A percentile compares a stretch with the other conserved stretches of the same genome.
These are phyloP conservation scores for Hyposoter dolosus DNA, from an alignment of 2,888 invertebrate species.

Conservation along the genomic window DNA sequence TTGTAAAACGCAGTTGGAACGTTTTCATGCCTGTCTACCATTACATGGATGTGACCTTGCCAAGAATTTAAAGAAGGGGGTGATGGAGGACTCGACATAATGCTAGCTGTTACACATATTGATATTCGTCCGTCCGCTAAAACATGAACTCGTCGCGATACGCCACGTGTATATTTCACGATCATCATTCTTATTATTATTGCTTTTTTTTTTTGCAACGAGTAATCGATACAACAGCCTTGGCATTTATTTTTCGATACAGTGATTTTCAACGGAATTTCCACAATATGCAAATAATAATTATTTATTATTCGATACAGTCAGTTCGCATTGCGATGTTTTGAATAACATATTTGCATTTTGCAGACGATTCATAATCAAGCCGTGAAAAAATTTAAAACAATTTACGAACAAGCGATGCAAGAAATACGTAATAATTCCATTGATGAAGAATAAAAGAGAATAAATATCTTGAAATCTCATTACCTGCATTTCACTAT, in stretches of 20 bases:
- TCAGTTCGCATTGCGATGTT: background rate
- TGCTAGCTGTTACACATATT: slow-evolving; percentile 64
- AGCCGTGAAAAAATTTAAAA: background rate
- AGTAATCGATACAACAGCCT: slow-evolving; percentile 62
- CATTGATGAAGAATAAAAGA: background rate
- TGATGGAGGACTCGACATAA: slow-evolving; percentile 72
- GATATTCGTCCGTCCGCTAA: slow-evolving; percentile 64
- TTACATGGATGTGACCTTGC: slow-evolving; percentile 83
- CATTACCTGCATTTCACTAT: slow-evolving; percentile 81
- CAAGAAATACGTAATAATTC: background rate
- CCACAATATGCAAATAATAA: background rate
- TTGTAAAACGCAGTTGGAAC: slow-evolving; percentile 76
- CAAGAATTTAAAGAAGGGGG: slow-evolving; percentile 77
- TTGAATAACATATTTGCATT: background rate
- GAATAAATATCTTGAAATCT: slow-evolving; percentile 47
- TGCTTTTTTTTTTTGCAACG: slow-evolving; percentile 39
- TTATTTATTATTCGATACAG: background rate
- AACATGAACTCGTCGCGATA: slow-evolving; percentile 62
- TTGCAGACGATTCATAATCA: background rate
- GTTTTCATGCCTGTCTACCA: slow-evolving; percentile 80
- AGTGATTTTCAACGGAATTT: slow-evolving; percentile 21
- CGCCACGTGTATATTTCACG: slow-evolving; percentile 44
- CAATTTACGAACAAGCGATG: background rate
- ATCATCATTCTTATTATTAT: slow-evolving; percentile 54
- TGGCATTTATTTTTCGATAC: slow-evolving; percentile 41